Percentiles rank a stretch among this genome's conserved stretches.
These are phyloP conservation scores for Centropyge bicolor DNA, from an alignment of 2,797 vertebrate genomes.

Conservation along the genomic window DNA sequence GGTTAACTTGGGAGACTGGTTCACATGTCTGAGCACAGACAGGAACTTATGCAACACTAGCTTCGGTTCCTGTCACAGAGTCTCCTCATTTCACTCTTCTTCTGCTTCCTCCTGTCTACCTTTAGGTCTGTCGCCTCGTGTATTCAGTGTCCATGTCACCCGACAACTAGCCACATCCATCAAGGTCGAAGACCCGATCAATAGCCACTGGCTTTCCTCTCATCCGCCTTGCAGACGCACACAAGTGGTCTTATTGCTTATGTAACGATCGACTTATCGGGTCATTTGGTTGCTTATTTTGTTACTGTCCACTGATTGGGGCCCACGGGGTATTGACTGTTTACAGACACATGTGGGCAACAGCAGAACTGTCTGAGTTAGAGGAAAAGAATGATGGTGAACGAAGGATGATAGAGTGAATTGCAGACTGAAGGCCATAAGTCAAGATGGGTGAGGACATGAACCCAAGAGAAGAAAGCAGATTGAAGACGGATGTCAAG, in stretches of 20 bases:
- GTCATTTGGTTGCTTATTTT: conserved; percentile 79
- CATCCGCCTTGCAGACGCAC: conserved; percentile 57
- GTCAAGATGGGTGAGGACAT: conserved; percentile 29
- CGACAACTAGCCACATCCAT: conserved; percentile 70
- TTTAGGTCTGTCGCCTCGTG: conserved; percentile 33
- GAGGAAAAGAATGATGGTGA: conserved; percentile 25
- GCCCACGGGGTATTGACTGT: conserved; percentile 55
- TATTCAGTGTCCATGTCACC: conserved; percentile 55
- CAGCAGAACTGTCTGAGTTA: conserved; percentile 29
- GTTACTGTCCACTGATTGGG: conserved; percentile 70
- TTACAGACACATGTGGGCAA: conserved; percentile 47
- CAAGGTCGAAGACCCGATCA: conserved; percentile 74
- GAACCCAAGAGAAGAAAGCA: conserved; percentile 25
- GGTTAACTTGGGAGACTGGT: conserved; percentile 50
- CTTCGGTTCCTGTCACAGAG: conserved; percentile 18
- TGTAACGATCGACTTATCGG: conserved; percentile 77
- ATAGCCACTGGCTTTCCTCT: conserved; percentile 72
- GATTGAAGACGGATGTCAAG: conserved; percentile 43
- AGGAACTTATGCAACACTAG: conserved; percentile 61
- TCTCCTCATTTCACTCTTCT: conserved; percentile 55
- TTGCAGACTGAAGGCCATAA: conserved; percentile 14
- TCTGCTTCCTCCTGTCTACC: conserved; percentile 24
- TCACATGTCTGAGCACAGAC: conserved; percentile 56
- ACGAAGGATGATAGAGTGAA: neutral
- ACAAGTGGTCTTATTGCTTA: conserved; percentile 76